Base-by-base conservation (phyloP, 2,888 invertebrate species). In the Lasioglossum marginatum region DNA sequence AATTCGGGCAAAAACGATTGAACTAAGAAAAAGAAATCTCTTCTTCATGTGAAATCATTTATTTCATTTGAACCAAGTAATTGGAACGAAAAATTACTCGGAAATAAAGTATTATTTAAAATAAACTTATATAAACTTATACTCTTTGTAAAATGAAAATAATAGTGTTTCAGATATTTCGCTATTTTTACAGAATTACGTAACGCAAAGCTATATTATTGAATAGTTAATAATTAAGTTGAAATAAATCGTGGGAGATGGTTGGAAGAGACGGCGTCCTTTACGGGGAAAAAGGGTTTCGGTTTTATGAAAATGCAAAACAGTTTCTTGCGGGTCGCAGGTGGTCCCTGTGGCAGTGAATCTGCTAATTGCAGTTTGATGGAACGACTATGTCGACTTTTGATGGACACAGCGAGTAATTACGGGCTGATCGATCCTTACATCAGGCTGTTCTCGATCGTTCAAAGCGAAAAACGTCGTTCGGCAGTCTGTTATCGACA, bases 401-500 rank as follows among this genome's bases (percentile, higher is more conserved):
- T 19, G 71, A 40, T 16, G 52, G 31, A 16, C 71, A 45, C 66
- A 63, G 37, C n/a, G 23, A 52, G 52, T 52, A 63, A 71, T 76
- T 40, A 77, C 19, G 70, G 10, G 31, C 23, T 16, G 2, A 40
- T 37, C 34, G n/a, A 40, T 37, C 14, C 23, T 23, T 45, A 2
- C 45, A 68, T 77, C 37, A 10, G 37, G 5, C 31, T 45, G 34
- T 72, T 40, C n/a, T 16, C 45, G n/a, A 75, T 48, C 37, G 82
- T 60, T 43, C 23, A 71, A 60, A 16, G 31, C 31, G 48, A 73
- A 66, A 83, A 73, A 83, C 23, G 12, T 31, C 45, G 83, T 10
- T 48, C 34, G 70, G 48, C 70, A 48, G 52, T 14, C 63, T 77
- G 52, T 73, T 83, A 68, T 83, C 77, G 72, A 77, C 82, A 60